phyloP scores from a whole-genome alignment of 2,888 invertebrate genomes.

The Apodemia zela region DNA sequence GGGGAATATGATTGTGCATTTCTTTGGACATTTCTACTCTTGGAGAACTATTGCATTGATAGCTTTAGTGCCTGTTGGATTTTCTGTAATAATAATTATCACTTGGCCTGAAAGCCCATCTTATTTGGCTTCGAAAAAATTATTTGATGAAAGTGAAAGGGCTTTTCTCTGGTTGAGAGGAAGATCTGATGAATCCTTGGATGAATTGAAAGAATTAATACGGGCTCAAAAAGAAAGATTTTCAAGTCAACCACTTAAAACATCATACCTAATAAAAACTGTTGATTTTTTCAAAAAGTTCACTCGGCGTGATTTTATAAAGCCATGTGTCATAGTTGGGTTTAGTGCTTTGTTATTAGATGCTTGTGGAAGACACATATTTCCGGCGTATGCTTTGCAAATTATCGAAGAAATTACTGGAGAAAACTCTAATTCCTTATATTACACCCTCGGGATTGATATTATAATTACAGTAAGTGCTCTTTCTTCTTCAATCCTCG shows the following conservation, averaged over 20 bases:
- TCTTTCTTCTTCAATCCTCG: conserved; percentile 44
- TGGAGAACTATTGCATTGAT: conserved; percentile 48
- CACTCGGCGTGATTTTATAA: conserved; percentile 47
- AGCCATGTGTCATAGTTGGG: conserved; percentile 45
- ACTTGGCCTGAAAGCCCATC: conserved; percentile 81
- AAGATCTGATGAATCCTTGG: conserved; percentile 32
- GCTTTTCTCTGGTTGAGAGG: conserved; percentile 77
- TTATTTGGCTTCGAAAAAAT: conserved; percentile 78
- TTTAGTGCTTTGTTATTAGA: conserved; percentile 45
- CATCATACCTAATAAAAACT: conserved; percentile 27
- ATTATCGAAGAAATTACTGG: conserved; percentile 49
- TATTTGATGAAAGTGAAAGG: conserved; percentile 64
- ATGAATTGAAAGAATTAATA: conserved; percentile 45
- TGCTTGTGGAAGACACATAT: conserved; percentile 49
- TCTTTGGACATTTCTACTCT: conserved; percentile 39
- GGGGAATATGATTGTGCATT: conserved; percentile 45
- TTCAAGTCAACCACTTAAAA: conserved; percentile 25
- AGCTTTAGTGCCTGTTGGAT: conserved; percentile 39
- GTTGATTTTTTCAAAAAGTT: conserved; percentile 43
- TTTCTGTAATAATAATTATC: conserved; percentile 46
- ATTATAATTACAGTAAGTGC: conserved; percentile 47
- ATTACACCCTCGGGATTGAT: conserved; percentile 50
- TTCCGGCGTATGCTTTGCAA: conserved; percentile 53
- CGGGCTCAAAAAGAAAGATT: conserved; percentile 41
- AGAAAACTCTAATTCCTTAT: conserved; percentile 42